Percentiles rank a stretch among this genome's conserved stretches.
Evolutionary conservation across 2,888 invertebrate genomes (phyloP).

Genomic region (Lymantria monacha): DNA sequence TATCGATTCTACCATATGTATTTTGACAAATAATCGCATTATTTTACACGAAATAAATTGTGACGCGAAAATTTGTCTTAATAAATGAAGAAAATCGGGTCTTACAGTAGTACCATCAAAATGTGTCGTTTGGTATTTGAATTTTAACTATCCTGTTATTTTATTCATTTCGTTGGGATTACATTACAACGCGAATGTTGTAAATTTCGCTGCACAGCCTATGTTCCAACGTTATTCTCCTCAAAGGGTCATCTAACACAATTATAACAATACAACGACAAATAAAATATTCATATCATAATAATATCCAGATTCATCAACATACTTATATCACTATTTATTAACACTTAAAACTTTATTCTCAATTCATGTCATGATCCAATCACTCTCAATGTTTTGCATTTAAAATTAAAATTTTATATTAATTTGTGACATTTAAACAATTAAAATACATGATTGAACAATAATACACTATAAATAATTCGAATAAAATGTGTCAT

Average conservation of each 20-base stretch:
- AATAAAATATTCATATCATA: slow-evolving; percentile 57
- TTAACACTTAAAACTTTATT: slow-evolving; percentile 45
- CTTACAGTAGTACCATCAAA: too few relatives aligned
- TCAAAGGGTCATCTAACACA: background rate
- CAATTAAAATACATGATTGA: slow-evolving; percentile 52
- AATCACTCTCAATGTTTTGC: slow-evolving; percentile 41
- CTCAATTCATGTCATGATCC: slow-evolving; percentile 59
- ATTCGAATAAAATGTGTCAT: slow-evolving; percentile 38
- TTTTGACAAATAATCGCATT: too few relatives aligned
- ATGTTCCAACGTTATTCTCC: slow-evolving; percentile 1
- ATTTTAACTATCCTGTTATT: too few relatives aligned
- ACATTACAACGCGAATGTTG: too few relatives aligned
- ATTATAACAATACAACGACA: slow-evolving; percentile 51
- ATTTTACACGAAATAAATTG: too few relatives aligned
- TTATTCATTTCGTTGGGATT: too few relatives aligned
- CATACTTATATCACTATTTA: slow-evolving; percentile 31
- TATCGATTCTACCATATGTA: too few relatives aligned
- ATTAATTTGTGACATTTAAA: slow-evolving; percentile 54
- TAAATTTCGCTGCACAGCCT: slow-evolving; percentile 26
- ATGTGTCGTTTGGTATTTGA: too few relatives aligned
- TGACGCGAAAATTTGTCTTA: too few relatives aligned
- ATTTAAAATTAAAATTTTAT: slow-evolving; percentile 33
- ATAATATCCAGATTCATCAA: slow-evolving; percentile 44
- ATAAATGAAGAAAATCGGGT: too few relatives aligned
- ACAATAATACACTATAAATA: slow-evolving; percentile 38